Evolutionary conservation across 2,888 invertebrate genomes (phyloP).

Genomic region (Griposia aprilina): DNA sequence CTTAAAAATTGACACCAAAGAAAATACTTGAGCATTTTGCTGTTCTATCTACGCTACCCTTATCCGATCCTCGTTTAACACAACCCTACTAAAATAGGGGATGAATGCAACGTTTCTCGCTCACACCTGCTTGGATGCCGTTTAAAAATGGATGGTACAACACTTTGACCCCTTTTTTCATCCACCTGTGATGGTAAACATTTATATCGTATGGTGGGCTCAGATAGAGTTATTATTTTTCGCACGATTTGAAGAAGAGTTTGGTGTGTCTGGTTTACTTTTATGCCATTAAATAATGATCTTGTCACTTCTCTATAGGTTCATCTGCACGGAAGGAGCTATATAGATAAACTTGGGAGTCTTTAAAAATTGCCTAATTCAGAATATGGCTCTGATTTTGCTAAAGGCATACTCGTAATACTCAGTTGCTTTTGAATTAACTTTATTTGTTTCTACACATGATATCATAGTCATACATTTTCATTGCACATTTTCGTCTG

Average conservation of each 20-base stretch:
- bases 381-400: neutral
- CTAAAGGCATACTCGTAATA: neutral
- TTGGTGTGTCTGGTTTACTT: neutral
- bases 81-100: slow-evolving; percentile 56
- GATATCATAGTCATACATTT: neutral
- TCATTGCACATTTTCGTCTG: neutral
- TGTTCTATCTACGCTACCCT: neutral
- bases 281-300: neutral
- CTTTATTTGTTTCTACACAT: neutral
- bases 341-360: no score
- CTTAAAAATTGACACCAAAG: neutral
- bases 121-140: slow-evolving; percentile 69
- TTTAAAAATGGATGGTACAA: slow-evolving; percentile 72
- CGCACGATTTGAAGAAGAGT: neutral
- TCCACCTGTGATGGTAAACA: slow-evolving; percentile 40
- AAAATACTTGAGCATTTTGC: neutral
- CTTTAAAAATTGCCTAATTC: no score
- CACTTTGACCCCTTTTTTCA: slow-evolving; percentile 52
- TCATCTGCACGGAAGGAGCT: no score
- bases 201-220: slow-evolving; percentile 1
- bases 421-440: neutral
- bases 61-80: slow-evolving; percentile 13
- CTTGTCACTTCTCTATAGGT: neutral
- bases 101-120: slow-evolving; percentile 53
- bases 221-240: neutral